Evolutionary conservation across 2,888 invertebrate genomes (phyloP).

Genomic region (Cryptocheilus praepositus): DNA sequence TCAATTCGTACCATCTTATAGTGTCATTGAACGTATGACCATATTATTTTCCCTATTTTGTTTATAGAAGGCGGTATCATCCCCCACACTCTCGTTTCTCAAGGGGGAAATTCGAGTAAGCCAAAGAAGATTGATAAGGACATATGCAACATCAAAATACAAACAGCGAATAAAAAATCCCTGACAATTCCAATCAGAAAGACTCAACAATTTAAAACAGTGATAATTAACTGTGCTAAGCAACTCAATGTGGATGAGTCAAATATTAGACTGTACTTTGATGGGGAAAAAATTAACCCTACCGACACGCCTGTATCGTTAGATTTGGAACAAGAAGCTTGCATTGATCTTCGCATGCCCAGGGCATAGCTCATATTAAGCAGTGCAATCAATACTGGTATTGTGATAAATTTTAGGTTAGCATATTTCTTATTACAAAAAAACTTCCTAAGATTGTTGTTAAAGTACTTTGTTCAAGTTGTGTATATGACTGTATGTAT

Average conservation of each 20-base stretch:
- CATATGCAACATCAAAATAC: conserved; percentile 63
- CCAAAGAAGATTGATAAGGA: conserved; percentile 37
- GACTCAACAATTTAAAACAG: conserved; percentile 51
- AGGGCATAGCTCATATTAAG: not conserved
- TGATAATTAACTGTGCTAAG: conserved; percentile 55
- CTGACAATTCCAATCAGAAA: conserved; percentile 50
- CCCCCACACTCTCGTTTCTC: conserved; percentile 35
- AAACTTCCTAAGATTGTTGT: too few relatives aligned
- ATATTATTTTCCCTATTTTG: conserved; percentile 9
- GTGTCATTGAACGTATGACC: not conserved
- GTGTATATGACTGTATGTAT: too few relatives aligned
- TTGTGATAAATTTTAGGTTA: too few relatives aligned
- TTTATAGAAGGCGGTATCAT: conserved; percentile 63
- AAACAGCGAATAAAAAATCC: conserved; percentile 53
- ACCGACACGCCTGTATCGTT: conserved; percentile 65
- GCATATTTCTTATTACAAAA: too few relatives aligned
- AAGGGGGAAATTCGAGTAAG: conserved; percentile 21
- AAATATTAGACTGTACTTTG: conserved; percentile 65
- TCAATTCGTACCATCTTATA: not conserved
- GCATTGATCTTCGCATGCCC: conserved; percentile 59
- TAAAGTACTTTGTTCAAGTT: too few relatives aligned
- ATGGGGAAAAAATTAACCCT: conserved; percentile 60
- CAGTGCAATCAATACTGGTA: too few relatives aligned
- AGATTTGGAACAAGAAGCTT: conserved; percentile 67
- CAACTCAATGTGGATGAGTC: conserved; percentile 53